Percentiles rank a stretch among this genome's conserved stretches.
phyloP scores from a whole-genome alignment of 1,140 invertebrate genomes.

The Heliconius nattereri region DNA sequence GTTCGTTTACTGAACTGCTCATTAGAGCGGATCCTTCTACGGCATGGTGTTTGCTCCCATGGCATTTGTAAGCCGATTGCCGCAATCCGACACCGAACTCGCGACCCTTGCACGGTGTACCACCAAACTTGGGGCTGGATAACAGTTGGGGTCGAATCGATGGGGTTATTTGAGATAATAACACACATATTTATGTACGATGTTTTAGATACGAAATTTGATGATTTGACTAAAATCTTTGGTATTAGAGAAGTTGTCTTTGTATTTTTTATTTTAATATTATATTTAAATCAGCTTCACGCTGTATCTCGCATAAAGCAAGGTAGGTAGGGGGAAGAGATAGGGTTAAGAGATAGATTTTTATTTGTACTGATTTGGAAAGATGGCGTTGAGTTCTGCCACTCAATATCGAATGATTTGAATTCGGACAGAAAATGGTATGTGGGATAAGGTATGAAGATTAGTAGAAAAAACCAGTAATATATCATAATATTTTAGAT shows the following conservation, averaged over 20 bases:
- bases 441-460: not conserved
- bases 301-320: too few relatives aligned
- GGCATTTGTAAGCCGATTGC: slow-evolving; percentile 71
- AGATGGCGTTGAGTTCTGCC: too few relatives aligned
- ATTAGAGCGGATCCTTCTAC: slow-evolving; percentile 63
- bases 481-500: not conserved
- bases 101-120: slow-evolving; percentile 57
- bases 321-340: too few relatives aligned
- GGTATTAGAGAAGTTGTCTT: not conserved
- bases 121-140: slow-evolving; percentile 41
- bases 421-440: too few relatives aligned
- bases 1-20: slow-evolving; percentile 42
- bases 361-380: too few relatives aligned
- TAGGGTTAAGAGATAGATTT: too few relatives aligned
- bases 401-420: too few relatives aligned
- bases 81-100: slow-evolving; percentile 70
- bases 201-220: not conserved
- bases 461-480: not conserved
- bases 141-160: slow-evolving; percentile 30
- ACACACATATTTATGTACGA: not conserved
- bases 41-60: slow-evolving; percentile 61
- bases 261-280: too few relatives aligned
- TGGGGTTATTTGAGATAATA: slow-evolving; percentile 28
- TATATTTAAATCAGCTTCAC: too few relatives aligned
- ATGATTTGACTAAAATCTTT: too few relatives aligned